Percentiles rank a stretch among this genome's conserved stretches.
Evolutionary conservation across 2,888 invertebrate genomes (phyloP).

Genomic region (Pollenia labialis): DNA sequence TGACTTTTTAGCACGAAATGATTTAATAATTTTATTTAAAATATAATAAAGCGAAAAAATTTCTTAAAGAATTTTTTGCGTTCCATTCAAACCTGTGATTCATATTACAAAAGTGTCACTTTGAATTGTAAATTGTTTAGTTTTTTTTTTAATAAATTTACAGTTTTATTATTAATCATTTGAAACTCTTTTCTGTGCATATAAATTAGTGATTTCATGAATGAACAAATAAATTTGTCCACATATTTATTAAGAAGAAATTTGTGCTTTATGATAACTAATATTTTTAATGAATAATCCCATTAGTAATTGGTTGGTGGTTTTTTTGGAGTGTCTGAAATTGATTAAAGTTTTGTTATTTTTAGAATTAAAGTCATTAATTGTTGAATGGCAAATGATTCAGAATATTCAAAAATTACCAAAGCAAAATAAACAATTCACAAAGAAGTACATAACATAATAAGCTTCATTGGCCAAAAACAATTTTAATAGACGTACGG

Average conservation of each 20-base stretch:
- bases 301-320: neutral
- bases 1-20: slow-evolving; percentile 16
- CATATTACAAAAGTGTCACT: slow-evolving; percentile 47
- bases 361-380: neutral
- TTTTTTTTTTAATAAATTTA: neutral
- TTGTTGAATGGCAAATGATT: too few relatives aligned
- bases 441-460: too few relatives aligned
- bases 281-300: slow-evolving; percentile 28
- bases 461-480: too few relatives aligned
- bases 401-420: too few relatives aligned
- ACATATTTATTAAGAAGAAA: neutral
- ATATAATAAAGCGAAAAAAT: neutral
- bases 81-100: slow-evolving; percentile 40
- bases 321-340: slow-evolving; percentile 9
- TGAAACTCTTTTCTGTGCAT: neutral
- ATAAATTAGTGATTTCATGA: too few relatives aligned
- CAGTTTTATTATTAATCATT: slow-evolving; percentile 12
- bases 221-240: too few relatives aligned
- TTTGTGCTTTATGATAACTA: neutral
- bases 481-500: too few relatives aligned
- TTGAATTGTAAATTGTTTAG: slow-evolving; percentile 13
- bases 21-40: slow-evolving; percentile 6
- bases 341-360: slow-evolving; percentile 24
- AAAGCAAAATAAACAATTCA: too few relatives aligned
- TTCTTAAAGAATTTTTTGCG: slow-evolving; percentile 37